These are phyloP conservation scores for Rhinolophus sinicus DNA, from an alignment of 2,113 vertebrate species.

Conservation along the genomic window DNA sequence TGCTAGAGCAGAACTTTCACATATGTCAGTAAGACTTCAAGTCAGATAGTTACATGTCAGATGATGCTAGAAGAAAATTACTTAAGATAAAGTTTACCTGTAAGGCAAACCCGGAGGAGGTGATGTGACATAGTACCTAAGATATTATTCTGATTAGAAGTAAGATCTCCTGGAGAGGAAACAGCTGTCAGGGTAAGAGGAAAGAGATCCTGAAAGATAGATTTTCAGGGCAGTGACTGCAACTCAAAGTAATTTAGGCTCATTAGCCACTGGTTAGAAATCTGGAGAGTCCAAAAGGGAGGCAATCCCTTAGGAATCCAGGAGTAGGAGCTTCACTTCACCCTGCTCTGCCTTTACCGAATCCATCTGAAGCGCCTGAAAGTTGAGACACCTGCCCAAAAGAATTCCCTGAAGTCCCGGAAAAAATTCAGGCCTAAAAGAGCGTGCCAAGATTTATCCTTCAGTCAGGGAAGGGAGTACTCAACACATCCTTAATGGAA, in stretches of 20 bases:
- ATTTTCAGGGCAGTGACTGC: background rate
- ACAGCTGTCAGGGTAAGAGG: background rate
- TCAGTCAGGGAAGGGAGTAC: background rate
- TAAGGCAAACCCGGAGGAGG: background rate
- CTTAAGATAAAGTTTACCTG: background rate
- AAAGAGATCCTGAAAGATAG: background rate
- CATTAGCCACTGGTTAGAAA: background rate
- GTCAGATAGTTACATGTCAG: background rate
- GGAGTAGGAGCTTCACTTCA: background rate
- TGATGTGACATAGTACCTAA: background rate
- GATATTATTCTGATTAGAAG: constrained; percentile 3
- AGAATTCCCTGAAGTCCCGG: background rate
- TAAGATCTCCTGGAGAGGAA: background rate
- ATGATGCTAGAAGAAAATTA: constrained; percentile 6
- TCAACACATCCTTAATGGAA: background rate
- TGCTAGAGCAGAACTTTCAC: background rate
- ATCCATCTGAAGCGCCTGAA: background rate
- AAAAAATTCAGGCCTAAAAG: background rate
- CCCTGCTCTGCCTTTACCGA: background rate
- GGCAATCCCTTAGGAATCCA: background rate
- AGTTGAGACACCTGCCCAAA: background rate
- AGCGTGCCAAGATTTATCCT: background rate
- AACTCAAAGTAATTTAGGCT: background rate
- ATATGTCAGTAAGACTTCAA: background rate
- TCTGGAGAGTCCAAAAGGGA: background rate